phyloP scores from a whole-genome alignment of 2,888 invertebrate species.

The Pollenia amentaria region DNA sequence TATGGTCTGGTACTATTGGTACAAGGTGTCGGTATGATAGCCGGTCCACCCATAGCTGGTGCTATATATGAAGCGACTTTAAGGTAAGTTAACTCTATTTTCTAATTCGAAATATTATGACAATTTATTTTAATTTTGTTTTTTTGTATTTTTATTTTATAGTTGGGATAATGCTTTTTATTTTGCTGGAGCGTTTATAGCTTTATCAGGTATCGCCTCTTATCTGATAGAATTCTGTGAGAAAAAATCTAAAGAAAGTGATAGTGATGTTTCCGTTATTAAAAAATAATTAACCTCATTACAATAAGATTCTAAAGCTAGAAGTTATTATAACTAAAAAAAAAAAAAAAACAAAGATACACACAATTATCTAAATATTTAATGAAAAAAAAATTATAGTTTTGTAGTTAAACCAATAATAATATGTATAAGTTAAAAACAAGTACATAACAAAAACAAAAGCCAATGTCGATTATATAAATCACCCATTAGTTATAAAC shows the following conservation, averaged over 20 bases:
- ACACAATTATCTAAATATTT: conserved; percentile 40
- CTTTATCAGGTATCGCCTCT: conserved; percentile 88
- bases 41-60: conserved; percentile 97
- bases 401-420: too few species aligned
- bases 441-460: conserved; percentile 6
- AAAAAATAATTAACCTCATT: conserved; percentile 79
- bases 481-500: conserved; percentile 38
- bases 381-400: conserved; percentile 17
- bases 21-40: conserved; percentile 96
- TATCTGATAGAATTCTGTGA: conserved; percentile 83
- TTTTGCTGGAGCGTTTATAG: conserved; percentile 92
- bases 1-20: conserved; percentile 95
- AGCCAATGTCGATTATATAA: conserved; percentile 61
- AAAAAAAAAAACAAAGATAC: conserved; percentile 23
- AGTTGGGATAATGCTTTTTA: conserved; percentile 92
- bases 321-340: conserved; percentile 5
- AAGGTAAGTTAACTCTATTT: conserved; percentile 77
- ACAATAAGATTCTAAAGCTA: conserved; percentile 77
- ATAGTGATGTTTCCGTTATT: conserved; percentile 82
- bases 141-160: conserved; percentile 53
- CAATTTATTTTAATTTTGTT: conserved; percentile 9
- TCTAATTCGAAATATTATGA: conserved; percentile 14
- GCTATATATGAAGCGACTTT: conserved; percentile 82
- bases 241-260: conserved; percentile 82
- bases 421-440: conserved; percentile 36